Conservation (phyloP, 2,888 invertebrate genomes). For the Venustoraphidia nigricollis region DNA sequence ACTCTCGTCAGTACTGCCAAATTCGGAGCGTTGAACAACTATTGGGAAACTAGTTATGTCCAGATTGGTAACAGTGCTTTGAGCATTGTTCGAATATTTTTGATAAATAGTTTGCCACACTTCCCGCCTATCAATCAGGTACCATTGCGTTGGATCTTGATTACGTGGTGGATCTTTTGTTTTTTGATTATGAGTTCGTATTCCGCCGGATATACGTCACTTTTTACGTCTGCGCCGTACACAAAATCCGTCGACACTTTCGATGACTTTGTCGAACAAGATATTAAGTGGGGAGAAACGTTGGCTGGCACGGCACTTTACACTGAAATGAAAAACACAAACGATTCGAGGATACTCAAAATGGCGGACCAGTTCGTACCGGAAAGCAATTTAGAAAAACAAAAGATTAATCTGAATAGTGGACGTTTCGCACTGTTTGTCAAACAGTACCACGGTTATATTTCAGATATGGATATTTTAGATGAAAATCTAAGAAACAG, state of each 20-base stretch:
- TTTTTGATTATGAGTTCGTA: background rate
- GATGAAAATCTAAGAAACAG: background rate
- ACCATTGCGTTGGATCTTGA: background rate
- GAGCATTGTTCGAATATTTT: background rate
- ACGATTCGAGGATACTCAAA: background rate
- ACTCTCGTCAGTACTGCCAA: background rate
- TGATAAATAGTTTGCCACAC: background rate
- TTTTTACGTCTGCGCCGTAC: background rate
- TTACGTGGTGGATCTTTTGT: constrained; percentile 1
- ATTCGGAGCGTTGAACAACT: background rate
- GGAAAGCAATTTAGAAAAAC: background rate
- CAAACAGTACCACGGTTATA: too few species aligned
- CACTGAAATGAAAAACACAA: background rate
- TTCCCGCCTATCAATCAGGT: too few species aligned
- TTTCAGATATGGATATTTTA: background rate
- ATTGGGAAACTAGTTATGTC: background rate
- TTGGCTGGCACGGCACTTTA: background rate
- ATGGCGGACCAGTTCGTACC: background rate
- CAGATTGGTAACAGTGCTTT: background rate
- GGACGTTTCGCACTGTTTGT: background rate
- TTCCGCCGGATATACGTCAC: background rate
- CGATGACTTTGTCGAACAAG: background rate
- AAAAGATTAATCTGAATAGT: background rate
- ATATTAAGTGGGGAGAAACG: background rate
- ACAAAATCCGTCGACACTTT: background rate